phyloP scores from a whole-genome alignment of 2,797 vertebrate species.

The Arctocebus calabarensis region DNA sequence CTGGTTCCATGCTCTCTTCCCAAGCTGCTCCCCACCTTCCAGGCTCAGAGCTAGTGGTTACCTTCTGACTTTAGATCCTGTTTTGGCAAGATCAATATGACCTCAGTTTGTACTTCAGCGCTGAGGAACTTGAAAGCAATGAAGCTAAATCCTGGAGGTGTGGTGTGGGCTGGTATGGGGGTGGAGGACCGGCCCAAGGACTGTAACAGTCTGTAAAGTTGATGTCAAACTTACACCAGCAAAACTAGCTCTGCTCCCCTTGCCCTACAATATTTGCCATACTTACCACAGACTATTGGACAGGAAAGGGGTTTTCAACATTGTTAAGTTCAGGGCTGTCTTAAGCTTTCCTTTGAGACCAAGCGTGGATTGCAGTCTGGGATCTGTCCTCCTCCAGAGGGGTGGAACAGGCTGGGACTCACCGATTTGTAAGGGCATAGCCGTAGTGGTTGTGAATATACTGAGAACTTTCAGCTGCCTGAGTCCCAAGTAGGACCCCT shows the following conservation, averaged over 20 bases:
- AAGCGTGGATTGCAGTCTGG: not conserved
- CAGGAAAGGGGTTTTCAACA: not conserved
- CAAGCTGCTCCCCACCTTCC: not conserved
- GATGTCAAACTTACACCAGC: not conserved
- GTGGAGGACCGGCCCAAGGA: no score
- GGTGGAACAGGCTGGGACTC: not conserved
- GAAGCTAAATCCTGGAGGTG: not conserved
- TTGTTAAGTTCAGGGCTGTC: not conserved
- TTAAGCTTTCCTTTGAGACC: not conserved
- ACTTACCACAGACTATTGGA: not conserved
- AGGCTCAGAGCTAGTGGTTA: not conserved
- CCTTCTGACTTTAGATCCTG: not conserved
- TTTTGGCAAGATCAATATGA: not conserved
- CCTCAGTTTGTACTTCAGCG: not conserved
- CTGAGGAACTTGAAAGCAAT: not conserved
- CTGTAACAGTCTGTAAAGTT: not conserved
- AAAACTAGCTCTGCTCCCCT: not conserved
- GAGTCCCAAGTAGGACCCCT: not conserved
- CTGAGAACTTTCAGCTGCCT: not conserved
- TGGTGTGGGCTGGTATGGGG: fast-evolving
- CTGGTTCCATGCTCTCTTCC: not conserved
- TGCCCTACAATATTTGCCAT: fast-evolving
- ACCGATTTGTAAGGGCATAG: fast-evolving
- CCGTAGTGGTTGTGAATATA: not conserved
- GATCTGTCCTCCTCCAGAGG: not conserved